Percentiles rank a stretch among this genome's conserved stretches.
Evolutionary conservation across 1,140 invertebrate species (phyloP).

Genomic region (Protaetia brevitarsis): DNA sequence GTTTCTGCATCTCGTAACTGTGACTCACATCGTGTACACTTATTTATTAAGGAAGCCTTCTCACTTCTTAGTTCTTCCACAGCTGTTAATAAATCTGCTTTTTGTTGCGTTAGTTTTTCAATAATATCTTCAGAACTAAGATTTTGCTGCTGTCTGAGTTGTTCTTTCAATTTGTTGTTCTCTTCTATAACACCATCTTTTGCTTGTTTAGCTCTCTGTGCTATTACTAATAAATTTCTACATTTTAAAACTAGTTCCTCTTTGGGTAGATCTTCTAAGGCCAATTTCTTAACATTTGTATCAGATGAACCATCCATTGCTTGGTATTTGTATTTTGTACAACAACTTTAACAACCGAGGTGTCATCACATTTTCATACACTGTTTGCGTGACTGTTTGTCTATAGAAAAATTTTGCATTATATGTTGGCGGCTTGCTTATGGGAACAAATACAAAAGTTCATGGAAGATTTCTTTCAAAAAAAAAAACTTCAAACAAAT

Average conservation of each 20-base stretch:
- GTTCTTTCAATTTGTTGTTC: slow-evolving; percentile 50
- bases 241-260: slow-evolving; percentile 66
- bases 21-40: slow-evolving; percentile 33
- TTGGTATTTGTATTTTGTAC: background rate
- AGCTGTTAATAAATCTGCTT: slow-evolving; percentile 58
- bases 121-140: slow-evolving; percentile 55
- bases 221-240: slow-evolving; percentile 59
- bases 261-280: slow-evolving; percentile 59
- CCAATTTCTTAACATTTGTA: slow-evolving; percentile 51
- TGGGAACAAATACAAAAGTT: too few species aligned
- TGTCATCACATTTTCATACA: background rate
- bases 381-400: background rate
- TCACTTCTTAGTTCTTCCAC: slow-evolving; percentile 48
- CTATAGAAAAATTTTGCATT: too few species aligned
- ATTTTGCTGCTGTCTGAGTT: slow-evolving; percentile 50
- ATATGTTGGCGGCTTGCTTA: too few species aligned
- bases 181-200: slow-evolving; percentile 57
- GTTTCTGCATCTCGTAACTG: slow-evolving; percentile 31
- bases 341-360: too few species aligned
- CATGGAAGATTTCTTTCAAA: too few species aligned
- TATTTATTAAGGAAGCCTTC: slow-evolving; percentile 34
- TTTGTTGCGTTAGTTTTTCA: slow-evolving; percentile 64
- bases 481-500: too few species aligned
- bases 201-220: slow-evolving; percentile 65
- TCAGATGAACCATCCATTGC: slow-evolving; percentile 18